Evolutionary conservation across 1,140 invertebrate species (phyloP), one percentile per base, ranked within the genome.

Genomic region (Heterodera carotae): DNA sequence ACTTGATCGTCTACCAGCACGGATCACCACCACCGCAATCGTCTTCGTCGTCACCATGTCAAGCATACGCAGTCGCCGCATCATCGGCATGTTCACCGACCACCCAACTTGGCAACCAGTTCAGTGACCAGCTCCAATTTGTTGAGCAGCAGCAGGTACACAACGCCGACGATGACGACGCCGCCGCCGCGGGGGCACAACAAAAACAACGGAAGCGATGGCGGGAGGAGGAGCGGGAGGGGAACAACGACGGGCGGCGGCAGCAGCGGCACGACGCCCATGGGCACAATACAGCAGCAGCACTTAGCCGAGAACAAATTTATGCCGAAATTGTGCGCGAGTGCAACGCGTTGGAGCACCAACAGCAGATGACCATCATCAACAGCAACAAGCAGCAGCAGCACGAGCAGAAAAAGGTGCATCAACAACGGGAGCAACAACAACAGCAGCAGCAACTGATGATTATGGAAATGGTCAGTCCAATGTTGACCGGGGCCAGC

Each of bases 271-370:
- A 34, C n/a, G n/a, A n/a, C n/a, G n/a, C n/a, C n/a, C n/a, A n/a
- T n/a, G n/a, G n/a, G n/a, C n/a, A 48, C 74, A 56, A 68, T 6
- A n/a, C 33, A 34, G 39, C 5, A 56, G 22, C 12, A 56, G 22
- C 48, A 56, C 22, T 76, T 1, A 82, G 75, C n/a, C 62, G 81
- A 76, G 82, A 74, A 25, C 56, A 84, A 25, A 83, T 83, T 68
- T 83, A 84, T 66, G 27, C 76, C 33, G 77, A 83, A 43, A 83
- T 83, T 25, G 80, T 83, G 18, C 64, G 70, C 33, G 82, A 83
- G 76, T 83, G 82, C 62, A 72, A 69, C 22, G 71, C 56, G 39
- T 77, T 83, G 25, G 81, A 83, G 64, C 62, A 82, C n/a, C 39
- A 33, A 36, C 73, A 75, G n/a, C 43, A 18, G 12, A 12, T 22